Percentiles rank a stretch among this genome's conserved stretches.
These are phyloP conservation scores for Erpobdella octoculata DNA, from an alignment of 2,888 invertebrate genomes.

Conservation along the genomic window DNA sequence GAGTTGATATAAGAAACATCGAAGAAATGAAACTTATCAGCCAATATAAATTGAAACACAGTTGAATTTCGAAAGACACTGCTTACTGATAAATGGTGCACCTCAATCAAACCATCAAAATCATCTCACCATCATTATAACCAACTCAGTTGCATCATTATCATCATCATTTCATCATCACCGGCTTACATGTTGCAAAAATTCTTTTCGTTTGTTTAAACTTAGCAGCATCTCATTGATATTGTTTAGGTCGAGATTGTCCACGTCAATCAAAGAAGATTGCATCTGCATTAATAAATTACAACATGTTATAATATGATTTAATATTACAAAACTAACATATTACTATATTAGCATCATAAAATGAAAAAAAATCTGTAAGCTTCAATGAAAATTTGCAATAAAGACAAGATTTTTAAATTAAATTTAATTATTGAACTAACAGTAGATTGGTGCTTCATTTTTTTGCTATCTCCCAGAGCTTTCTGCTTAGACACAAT, in stretches of 20 bases:
- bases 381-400: too few species aligned
- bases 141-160: background rate
- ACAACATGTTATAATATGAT: too few species aligned
- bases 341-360: too few species aligned
- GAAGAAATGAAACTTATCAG: too few species aligned
- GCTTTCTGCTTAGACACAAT: slow-evolving; percentile 15
- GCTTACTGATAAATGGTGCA: background rate
- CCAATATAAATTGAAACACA: too few species aligned
- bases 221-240: background rate
- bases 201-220: slow-evolving; percentile 2
- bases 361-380: too few species aligned
- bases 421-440: too few species aligned
- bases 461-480: background rate
- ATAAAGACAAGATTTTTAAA: too few species aligned
- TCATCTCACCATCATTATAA: background rate
- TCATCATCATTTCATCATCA: background rate
- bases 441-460: background rate
- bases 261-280: background rate
- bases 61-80: too few species aligned
- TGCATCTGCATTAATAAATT: too few species aligned
- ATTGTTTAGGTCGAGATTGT: background rate
- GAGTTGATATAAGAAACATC: too few species aligned
- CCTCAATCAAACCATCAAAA: background rate
- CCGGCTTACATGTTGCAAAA: background rate
- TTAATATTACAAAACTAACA: too few species aligned